These are phyloP conservation scores for Xiphophorus hellerii DNA, from an alignment of 2,113 vertebrate genomes.

Conservation along the genomic window DNA sequence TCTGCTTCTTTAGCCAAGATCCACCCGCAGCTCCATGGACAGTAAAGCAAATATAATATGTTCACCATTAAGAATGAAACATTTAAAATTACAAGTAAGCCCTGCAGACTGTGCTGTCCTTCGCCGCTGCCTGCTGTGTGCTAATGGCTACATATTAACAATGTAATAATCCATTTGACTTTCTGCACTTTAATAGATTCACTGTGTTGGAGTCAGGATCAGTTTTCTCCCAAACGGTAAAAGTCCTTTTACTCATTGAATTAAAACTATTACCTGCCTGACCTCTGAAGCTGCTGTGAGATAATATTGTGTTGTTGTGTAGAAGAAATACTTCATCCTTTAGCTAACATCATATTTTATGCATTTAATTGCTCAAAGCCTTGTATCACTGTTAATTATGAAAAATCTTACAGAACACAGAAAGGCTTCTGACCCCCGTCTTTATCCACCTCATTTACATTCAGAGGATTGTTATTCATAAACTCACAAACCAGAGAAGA, in stretches of 20 bases:
- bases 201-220: conserved; percentile 27
- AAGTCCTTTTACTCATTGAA: conserved; percentile 22
- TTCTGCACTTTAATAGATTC: conserved; percentile 48
- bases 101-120: conserved; percentile 58
- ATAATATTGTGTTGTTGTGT: background rate
- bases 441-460: background rate
- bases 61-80: conserved; percentile 64
- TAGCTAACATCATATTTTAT: background rate
- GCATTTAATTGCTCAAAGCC: no score
- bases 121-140: conserved; percentile 46
- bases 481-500: background rate
- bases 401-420: background rate
- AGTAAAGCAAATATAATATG: conserved; percentile 57
- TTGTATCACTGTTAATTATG: background rate
- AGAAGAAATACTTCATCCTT: background rate
- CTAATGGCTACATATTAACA: conserved; percentile 46
- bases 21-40: conserved; percentile 50
- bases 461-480: background rate
- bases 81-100: conserved; percentile 63
- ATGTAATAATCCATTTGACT: conserved; percentile 59
- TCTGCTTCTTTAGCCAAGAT: conserved; percentile 68
- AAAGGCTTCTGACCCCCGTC: background rate
- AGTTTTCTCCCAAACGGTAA: conserved; percentile 44
- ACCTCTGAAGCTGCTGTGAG: no score
- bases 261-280: conserved; percentile 22